These are phyloP conservation scores for Diprion similis DNA, from an alignment of 1,140 invertebrate species.

Conservation along the genomic window DNA sequence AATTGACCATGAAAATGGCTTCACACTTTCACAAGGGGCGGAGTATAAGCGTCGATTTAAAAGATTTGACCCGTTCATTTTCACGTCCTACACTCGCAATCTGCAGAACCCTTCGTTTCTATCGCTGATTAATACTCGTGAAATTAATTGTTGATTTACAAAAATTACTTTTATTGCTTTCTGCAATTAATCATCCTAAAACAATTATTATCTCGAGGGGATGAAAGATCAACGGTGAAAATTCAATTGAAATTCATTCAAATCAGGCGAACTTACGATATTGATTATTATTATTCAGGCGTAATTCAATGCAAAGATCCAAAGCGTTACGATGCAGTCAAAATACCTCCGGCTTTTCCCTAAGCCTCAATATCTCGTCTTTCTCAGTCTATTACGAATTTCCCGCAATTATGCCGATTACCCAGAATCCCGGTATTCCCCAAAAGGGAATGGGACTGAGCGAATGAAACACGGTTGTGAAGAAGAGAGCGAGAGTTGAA, in stretches of 20 bases:
- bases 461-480: background rate
- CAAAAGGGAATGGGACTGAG: background rate
- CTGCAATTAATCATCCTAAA: background rate
- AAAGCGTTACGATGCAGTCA: background rate
- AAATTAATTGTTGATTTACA: too few species aligned
- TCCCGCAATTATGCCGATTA: conserved; percentile 49
- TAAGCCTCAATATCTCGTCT: conserved; percentile 29
- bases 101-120: too few species aligned
- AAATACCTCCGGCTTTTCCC: background rate
- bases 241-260: background rate
- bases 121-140: too few species aligned
- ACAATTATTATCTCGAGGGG: background rate
- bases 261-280: background rate
- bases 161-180: too few species aligned
- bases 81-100: too few species aligned
- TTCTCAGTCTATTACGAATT: conserved; percentile 48
- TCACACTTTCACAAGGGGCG: background rate
- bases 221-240: background rate
- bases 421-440: conserved; percentile 26
- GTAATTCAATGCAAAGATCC: background rate
- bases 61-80: too few species aligned
- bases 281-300: too few species aligned
- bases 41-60: too few species aligned
- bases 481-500: conserved; percentile 25
- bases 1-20: conserved; percentile 4